phyloP scores from a whole-genome alignment of 2,113 vertebrate species.

The Circaetus cinerascens region DNA sequence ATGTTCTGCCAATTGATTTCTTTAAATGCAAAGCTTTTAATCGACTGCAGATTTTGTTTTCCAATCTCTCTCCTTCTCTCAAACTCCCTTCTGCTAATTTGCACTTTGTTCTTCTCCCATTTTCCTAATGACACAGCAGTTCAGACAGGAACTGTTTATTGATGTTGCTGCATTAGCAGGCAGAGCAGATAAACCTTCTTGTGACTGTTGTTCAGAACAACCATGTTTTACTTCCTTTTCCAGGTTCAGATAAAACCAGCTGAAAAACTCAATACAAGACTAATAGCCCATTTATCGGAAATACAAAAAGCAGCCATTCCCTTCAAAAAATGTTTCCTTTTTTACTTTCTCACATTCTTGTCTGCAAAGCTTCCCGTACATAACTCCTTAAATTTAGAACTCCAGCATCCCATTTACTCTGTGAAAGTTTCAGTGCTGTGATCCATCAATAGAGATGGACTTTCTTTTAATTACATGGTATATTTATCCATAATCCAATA shows the following conservation, averaged over 20 bases:
- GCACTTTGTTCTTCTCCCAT: slow-evolving; percentile 16
- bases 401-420: not conserved
- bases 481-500: not conserved
- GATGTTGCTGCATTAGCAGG: slow-evolving; percentile 41
- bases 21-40: slow-evolving; percentile 55
- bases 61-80: not conserved
- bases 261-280: not conserved
- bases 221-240: not conserved
- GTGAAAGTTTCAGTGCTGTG: not conserved
- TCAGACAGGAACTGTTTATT: slow-evolving; percentile 47
- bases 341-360: not conserved
- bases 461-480: not conserved
- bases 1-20: slow-evolving; percentile 47
- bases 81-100: not conserved
- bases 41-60: slow-evolving; percentile 37
- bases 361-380: not conserved
- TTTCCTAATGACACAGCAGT: slow-evolving; percentile 62
- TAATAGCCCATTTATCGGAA: not conserved
- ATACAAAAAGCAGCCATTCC: not conserved
- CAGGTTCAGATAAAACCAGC: not conserved
- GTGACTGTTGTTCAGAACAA: not conserved
- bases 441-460: not conserved
- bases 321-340: not conserved
- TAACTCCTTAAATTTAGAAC: not conserved
- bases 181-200: slow-evolving; percentile 2